phyloP scores from a whole-genome alignment of 2,113 vertebrate species.

The Illadopsis cleaveri region DNA sequence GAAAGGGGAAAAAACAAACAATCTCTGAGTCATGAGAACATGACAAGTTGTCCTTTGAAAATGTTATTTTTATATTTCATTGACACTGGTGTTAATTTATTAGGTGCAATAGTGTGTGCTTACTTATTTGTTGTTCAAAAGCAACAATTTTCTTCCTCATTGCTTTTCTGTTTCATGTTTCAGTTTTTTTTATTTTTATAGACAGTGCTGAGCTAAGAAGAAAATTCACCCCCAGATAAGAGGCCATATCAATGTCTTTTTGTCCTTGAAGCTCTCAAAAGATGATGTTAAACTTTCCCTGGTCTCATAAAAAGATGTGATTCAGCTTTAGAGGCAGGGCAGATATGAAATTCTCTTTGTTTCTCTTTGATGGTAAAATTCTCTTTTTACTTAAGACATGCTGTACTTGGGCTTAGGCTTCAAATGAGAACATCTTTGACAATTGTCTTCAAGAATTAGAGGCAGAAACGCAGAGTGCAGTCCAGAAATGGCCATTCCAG shows the following conservation, averaged over 20 bases:
- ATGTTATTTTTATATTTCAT: constrained; percentile 55
- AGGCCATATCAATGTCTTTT: not conserved
- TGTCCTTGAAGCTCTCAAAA: constrained; percentile 20
- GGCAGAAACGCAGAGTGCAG: not conserved
- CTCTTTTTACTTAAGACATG: not conserved
- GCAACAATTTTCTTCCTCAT: not conserved
- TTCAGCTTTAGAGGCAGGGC: not conserved
- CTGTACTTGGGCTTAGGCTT: not conserved
- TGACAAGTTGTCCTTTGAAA: constrained; percentile 57
- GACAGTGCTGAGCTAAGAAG: not conserved
- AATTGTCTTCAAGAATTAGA: not conserved
- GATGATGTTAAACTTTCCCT: not conserved
- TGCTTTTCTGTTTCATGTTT: not conserved
- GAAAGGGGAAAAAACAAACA: constrained; percentile 47
- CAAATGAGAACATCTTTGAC: not conserved
- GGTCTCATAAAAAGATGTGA: not conserved
- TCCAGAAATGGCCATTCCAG: not conserved
- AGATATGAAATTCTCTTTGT: constrained; percentile 38
- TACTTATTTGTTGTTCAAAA: constrained; percentile 38
- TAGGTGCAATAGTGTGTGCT: not conserved
- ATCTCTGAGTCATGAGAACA: constrained; percentile 55
- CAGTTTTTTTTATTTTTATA: constrained; percentile 20
- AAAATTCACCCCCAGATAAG: not conserved
- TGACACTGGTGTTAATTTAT: constrained; percentile 35
- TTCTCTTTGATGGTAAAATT: constrained; percentile 25